Percentiles rank a stretch among this genome's conserved stretches.
Conservation (phyloP, 2,113 vertebrate species). For the Lamprologus tigripictilis region DNA sequence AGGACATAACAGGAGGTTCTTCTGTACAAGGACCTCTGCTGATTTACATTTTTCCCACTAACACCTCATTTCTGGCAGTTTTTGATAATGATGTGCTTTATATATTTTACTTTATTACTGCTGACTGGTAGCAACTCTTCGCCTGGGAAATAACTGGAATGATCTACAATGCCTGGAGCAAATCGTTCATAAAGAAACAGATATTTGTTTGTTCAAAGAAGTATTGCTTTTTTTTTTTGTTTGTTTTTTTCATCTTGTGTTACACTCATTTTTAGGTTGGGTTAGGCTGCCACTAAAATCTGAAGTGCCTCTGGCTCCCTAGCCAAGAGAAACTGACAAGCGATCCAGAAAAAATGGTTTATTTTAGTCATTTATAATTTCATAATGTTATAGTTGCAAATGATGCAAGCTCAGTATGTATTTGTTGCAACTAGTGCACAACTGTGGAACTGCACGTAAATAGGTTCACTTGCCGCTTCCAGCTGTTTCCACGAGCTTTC, state of each 20-base stretch:
- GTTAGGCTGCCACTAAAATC: not conserved
- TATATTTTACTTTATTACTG: not conserved
- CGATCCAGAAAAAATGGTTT: not conserved
- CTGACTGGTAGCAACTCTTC: not conserved
- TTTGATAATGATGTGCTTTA: not conserved
- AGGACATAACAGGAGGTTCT: not conserved
- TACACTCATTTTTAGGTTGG: not conserved
- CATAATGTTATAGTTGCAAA: not conserved
- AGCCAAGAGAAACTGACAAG: not conserved
- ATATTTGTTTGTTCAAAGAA: not conserved
- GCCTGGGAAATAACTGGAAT: not conserved
- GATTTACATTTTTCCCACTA: not conserved
- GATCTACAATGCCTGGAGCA: not conserved
- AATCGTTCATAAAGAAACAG: not conserved
- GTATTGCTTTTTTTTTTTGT: not conserved
- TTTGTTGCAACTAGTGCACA: not conserved
- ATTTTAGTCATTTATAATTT: not conserved
- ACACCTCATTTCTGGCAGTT: not conserved
- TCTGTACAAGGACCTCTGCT: not conserved
- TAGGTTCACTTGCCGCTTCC: conserved; percentile 78
- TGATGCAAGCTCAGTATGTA: not conserved
- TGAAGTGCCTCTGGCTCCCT: not conserved
- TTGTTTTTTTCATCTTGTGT: not conserved
- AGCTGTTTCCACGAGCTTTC: conserved; percentile 97
- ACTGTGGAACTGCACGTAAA: not conserved